Percentiles rank a stretch among this genome's conserved stretches.
Conservation (phyloP, 2,797 vertebrate genomes). For the Sylvilagus floridanus region DNA sequence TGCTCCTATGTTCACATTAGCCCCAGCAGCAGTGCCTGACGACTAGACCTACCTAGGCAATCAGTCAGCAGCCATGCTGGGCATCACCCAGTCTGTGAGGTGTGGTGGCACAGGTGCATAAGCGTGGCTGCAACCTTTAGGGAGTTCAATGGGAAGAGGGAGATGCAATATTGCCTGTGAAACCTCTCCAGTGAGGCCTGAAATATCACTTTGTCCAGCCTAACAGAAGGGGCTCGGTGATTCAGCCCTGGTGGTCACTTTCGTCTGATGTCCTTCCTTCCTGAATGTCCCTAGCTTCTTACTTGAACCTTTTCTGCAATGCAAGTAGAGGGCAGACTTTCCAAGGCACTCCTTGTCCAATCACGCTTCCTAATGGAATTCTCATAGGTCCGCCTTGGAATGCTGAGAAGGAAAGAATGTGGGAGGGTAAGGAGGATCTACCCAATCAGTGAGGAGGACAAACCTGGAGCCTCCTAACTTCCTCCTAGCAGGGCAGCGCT, state of each 20-base stretch:
- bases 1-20: not conserved
- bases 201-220: not conserved
- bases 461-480: not conserved
- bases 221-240: not conserved
- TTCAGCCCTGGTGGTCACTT: not conserved
- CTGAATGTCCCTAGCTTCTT: not conserved
- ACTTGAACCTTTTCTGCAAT: not conserved
- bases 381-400: slow-evolving; percentile 9
- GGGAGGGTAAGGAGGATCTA: not conserved
- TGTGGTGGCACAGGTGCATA: not conserved
- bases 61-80: not conserved
- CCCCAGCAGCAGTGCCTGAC: not conserved
- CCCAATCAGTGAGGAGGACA: not conserved
- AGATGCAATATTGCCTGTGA: not conserved
- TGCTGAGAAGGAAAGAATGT: slow-evolving; percentile 28
- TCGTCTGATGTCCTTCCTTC: not conserved
- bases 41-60: too few relatives aligned
- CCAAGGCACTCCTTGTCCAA: not conserved
- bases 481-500: not conserved
- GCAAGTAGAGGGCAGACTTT: not conserved
- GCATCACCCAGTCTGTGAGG: not conserved
- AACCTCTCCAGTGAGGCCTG: not conserved
- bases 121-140: not conserved
- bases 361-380: slow-evolving; percentile 17
- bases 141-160: not conserved